phyloP scores from a whole-genome alignment of 1,140 invertebrate genomes.

The Zaprionus gabonicus region DNA sequence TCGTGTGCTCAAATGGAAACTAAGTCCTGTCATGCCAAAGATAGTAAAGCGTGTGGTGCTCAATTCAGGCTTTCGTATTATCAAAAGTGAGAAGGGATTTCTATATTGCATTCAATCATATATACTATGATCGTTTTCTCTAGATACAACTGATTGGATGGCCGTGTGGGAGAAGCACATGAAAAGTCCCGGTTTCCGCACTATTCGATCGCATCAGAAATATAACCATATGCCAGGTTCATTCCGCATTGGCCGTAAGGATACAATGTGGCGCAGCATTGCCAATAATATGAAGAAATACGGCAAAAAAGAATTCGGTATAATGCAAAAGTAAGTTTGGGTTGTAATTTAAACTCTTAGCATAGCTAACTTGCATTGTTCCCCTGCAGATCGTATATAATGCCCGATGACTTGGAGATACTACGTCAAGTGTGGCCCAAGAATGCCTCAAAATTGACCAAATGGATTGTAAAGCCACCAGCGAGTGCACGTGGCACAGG shows the following conservation, averaged over 20 bases:
- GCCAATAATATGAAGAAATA: constrained; percentile 91
- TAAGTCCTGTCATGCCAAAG: constrained; percentile 95
- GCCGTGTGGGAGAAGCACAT: constrained; percentile 94
- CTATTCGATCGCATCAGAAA: constrained; percentile 95
- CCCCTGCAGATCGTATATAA: constrained; percentile 89
- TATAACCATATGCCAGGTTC: constrained; percentile 99
- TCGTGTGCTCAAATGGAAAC: constrained; percentile 94
- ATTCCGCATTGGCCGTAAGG: constrained; percentile 98
- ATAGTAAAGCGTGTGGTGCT: constrained; percentile 93
- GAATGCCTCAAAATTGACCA: constrained; percentile 88
- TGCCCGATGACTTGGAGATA: constrained; percentile 94
- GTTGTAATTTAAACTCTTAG: too few relatives aligned
- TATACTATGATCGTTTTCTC: background rate
- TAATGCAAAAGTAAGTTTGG: constrained; percentile 90
- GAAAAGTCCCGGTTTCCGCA: constrained; percentile 90
- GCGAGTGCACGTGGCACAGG: constrained; percentile 97
- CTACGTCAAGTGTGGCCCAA: constrained; percentile 95
- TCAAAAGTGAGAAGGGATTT: constrained; percentile 87
- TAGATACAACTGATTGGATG: constrained; percentile 89
- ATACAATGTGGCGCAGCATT: constrained; percentile 95
- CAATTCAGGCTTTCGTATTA: constrained; percentile 93
- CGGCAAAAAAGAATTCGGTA: constrained; percentile 93
- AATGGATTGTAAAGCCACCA: constrained; percentile 94
- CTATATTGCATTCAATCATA: too few relatives aligned
- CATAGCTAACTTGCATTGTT: too few relatives aligned